Conservation (phyloP, 2,113 vertebrate genomes). For the Callithrix jacchus region DNA sequence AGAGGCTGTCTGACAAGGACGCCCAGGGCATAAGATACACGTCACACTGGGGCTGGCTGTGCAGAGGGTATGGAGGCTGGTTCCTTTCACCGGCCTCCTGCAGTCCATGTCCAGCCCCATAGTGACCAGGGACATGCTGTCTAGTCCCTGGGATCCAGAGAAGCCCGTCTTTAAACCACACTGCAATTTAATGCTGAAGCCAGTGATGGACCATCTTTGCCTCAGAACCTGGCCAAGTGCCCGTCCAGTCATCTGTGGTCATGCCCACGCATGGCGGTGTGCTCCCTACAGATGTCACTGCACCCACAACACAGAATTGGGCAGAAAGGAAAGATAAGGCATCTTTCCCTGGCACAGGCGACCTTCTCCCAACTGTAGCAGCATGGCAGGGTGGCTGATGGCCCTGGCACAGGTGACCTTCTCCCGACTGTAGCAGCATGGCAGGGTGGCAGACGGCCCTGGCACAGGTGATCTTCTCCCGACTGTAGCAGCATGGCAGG, state of each 20-base stretch:
- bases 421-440: too few relatives aligned
- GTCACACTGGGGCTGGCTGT: too few relatives aligned
- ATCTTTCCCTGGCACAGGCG: background rate
- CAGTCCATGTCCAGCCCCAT: accelerated
- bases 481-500: accelerated
- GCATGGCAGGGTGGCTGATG: background rate
- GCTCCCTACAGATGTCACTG: too few relatives aligned
- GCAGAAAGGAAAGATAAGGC: background rate
- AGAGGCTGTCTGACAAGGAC: background rate
- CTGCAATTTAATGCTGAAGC: background rate
- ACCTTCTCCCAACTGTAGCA: accelerated
- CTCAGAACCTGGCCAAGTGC: background rate
- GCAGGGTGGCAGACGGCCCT: too few relatives aligned
- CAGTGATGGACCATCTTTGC: background rate
- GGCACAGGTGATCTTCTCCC: background rate
- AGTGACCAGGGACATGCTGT: background rate
- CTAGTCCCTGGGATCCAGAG: background rate
- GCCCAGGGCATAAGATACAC: background rate
- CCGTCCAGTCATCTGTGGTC: background rate
- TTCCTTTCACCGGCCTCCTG: background rate
- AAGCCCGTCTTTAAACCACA: accelerated
- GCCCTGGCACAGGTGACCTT: too few relatives aligned
- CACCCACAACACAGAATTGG: too few relatives aligned
- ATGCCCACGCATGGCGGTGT: accelerated
- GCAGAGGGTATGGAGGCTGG: background rate